Conservation (phyloP, 2,113 vertebrate species). For the Crypturellus undulatus region DNA sequence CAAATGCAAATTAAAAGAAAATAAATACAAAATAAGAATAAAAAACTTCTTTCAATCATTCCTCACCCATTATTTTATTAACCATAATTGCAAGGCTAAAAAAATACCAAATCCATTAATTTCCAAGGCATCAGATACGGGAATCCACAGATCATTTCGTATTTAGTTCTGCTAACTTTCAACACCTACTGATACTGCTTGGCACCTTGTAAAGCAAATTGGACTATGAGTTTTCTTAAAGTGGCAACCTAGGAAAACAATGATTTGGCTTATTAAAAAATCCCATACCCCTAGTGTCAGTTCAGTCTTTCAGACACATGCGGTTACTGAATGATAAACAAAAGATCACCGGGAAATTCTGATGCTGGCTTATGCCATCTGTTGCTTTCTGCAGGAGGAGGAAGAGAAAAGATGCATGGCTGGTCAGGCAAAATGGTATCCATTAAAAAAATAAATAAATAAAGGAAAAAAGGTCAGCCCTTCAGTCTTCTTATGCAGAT, state of each 20-base stretch:
- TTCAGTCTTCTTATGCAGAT: not conserved
- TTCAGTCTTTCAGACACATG: slow-evolving; percentile 38
- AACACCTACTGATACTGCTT: not conserved
- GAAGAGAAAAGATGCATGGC: slow-evolving; percentile 8
- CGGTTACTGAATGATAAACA: slow-evolving; percentile 25
- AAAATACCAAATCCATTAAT: slow-evolving; percentile 4
- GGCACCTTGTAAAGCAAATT: not conserved
- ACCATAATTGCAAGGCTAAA: slow-evolving; percentile 28
- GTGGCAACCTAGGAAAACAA: not conserved
- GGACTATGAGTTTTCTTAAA: not conserved
- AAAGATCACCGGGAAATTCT: slow-evolving; percentile 1
- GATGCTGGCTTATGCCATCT: not conserved
- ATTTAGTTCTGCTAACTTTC: not conserved
- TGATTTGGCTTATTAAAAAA: not conserved
- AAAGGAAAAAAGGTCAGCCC: not conserved
- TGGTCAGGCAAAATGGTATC: not conserved
- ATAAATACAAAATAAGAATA: not conserved
- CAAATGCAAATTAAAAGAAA: slow-evolving; percentile 19
- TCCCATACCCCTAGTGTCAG: not conserved
- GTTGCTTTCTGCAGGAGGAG: not conserved
- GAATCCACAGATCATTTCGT: not conserved
- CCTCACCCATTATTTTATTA: slow-evolving; percentile 53
- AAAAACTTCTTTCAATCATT: not conserved
- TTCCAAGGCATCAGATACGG: not conserved
- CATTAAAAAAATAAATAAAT: slow-evolving; percentile 21